These are phyloP conservation scores for Muntiacus muntjak DNA, from an alignment of 2,113 vertebrate species.

Conservation along the genomic window DNA sequence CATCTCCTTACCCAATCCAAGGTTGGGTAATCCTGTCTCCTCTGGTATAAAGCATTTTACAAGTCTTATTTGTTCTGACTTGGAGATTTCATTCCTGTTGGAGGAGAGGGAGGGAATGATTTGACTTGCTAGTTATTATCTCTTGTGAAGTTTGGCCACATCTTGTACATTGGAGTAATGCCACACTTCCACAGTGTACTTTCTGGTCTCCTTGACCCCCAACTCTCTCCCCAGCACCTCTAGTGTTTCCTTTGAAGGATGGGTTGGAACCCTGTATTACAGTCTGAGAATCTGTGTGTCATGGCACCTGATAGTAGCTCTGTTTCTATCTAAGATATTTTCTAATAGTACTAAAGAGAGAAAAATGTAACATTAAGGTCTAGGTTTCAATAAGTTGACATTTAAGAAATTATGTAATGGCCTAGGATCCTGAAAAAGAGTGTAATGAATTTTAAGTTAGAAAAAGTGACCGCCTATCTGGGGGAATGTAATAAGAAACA, in stretches of 20 bases:
- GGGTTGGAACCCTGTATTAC: background rate
- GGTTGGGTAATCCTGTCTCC: background rate
- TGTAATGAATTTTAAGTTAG: slow-evolving; percentile 65
- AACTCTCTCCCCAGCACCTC: background rate
- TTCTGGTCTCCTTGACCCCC: background rate
- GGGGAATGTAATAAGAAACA: slow-evolving; percentile 59
- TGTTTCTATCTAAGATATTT: slow-evolving; percentile 63
- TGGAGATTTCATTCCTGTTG: background rate
- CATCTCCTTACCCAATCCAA: background rate
- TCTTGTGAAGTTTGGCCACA: background rate
- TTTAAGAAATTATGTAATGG: slow-evolving; percentile 69
- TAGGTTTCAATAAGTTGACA: slow-evolving; percentile 60
- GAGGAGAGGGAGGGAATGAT: background rate
- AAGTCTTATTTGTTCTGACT: background rate
- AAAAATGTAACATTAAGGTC: slow-evolving; percentile 31
- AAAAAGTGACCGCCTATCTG: slow-evolving; percentile 40
- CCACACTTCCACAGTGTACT: background rate
- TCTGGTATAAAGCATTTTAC: background rate
- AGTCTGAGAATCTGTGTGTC: background rate
- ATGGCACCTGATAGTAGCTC: background rate
- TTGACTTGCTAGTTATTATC: background rate
- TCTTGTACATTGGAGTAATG: background rate
- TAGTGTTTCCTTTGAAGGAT: background rate
- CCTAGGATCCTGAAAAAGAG: slow-evolving; percentile 53
- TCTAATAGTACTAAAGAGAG: slow-evolving; percentile 34